A percentile compares a stretch with the other conserved stretches of the same genome.
These are phyloP conservation scores for Crenichthys baileyi DNA, from an alignment of 2,797 vertebrate genomes.

Conservation along the genomic window DNA sequence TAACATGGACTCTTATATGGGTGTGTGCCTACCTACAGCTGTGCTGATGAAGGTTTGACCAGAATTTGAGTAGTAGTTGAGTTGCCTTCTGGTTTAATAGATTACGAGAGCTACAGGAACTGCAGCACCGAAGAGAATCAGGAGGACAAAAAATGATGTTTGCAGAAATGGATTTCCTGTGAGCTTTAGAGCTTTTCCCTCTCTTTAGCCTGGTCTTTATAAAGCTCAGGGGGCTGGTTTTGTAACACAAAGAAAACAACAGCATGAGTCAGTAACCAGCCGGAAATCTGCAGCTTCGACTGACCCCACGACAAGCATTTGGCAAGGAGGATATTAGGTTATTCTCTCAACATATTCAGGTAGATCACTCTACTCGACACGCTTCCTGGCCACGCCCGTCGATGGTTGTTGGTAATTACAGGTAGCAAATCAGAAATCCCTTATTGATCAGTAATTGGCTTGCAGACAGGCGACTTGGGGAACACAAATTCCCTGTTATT, in stretches of 20 bases:
- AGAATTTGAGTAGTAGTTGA: neutral
- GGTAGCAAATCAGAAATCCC: constrained; percentile 17
- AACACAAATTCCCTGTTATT: constrained; percentile 32
- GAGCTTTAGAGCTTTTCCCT: constrained; percentile 3
- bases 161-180: constrained; percentile 11
- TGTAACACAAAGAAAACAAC: constrained; percentile 68
- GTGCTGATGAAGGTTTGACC: neutral
- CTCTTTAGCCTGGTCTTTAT: constrained; percentile 31
- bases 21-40: neutral
- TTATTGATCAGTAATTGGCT: constrained; percentile 51
- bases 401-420: constrained; percentile 29
- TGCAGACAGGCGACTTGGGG: constrained; percentile 32
- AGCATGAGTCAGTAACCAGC: constrained; percentile 68
- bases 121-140: neutral
- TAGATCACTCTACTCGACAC: constrained; percentile 45
- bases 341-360: constrained; percentile 66
- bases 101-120: neutral
- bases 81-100: neutral
- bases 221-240: constrained; percentile 49
- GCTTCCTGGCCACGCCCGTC: constrained; percentile 16
- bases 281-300: constrained; percentile 58
- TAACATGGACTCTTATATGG: neutral
- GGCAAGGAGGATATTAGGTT: constrained; percentile 78
- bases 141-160: no score
- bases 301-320: constrained; percentile 66